A percentile compares a stretch with the other conserved stretches of the same genome.
Conservation (phyloP, 1,140 invertebrate species). For the Drosophila truncata region DNA sequence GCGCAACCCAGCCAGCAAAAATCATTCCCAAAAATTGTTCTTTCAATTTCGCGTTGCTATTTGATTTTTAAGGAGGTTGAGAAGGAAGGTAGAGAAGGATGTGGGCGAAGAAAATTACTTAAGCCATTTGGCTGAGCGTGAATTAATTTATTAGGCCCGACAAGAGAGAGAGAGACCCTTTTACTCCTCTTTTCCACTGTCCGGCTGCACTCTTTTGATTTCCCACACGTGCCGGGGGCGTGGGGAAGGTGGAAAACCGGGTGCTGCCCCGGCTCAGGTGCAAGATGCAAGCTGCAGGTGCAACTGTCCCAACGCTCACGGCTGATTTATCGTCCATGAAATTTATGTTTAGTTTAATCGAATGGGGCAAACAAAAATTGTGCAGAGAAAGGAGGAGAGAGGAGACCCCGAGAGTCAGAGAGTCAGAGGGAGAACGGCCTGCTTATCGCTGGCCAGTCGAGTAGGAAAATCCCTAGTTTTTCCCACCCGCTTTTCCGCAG, state of each 20-base stretch:
- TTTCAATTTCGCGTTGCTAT: conserved; percentile 29
- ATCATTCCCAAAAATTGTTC: conserved; percentile 42
- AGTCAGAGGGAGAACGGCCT: conserved; percentile 13
- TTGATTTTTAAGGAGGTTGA: conserved; percentile 7
- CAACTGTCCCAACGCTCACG: conserved; percentile 63
- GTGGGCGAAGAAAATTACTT: conserved; percentile 23
- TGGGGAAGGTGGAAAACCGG: no score
- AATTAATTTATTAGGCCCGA: conserved; percentile 45
- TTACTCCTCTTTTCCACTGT: background rate
- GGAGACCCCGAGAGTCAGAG: no score
- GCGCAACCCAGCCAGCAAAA: conserved; percentile 22
- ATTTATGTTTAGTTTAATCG: conserved; percentile 81
- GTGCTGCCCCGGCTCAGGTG: conserved; percentile 1
- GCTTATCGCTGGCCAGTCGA: conserved; percentile 57
- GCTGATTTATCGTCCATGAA: conserved; percentile 78
- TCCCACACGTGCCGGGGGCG: conserved; percentile 42
- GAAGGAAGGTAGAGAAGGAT: background rate
- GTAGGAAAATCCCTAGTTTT: conserved; percentile 1
- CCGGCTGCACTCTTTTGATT: conserved; percentile 50
- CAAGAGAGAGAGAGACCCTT: no score
- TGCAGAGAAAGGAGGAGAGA: conserved; percentile 8
- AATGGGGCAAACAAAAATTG: conserved; percentile 71
- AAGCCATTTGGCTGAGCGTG: conserved; percentile 12
- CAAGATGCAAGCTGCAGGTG: conserved; percentile 49
- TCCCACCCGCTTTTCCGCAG: background rate